Evolutionary conservation across 2,113 vertebrate genomes (phyloP).

Genomic region (Psittacara wagleri): DNA sequence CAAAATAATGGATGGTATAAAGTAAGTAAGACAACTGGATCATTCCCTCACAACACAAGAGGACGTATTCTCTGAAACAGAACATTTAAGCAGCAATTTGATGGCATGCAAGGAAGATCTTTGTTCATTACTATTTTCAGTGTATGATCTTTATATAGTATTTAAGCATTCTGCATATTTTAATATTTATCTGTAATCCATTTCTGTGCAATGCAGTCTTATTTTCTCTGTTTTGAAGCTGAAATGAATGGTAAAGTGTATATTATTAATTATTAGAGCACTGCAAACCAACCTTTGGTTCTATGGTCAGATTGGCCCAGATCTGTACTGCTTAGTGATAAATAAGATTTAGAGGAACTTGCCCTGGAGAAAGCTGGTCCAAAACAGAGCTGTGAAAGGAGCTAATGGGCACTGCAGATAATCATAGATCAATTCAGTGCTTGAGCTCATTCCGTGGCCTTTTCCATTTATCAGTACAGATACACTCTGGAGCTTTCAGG

Average conservation of each 20-base stretch:
- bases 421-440: neutral
- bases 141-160: neutral
- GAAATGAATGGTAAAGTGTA: neutral
- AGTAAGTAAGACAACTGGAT: neutral
- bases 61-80: neutral
- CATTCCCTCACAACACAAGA: neutral
- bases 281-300: neutral
- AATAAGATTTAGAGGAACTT: neutral
- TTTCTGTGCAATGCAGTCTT: neutral
- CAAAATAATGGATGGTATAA: neutral
- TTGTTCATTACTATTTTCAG: neutral
- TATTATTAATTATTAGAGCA: neutral
- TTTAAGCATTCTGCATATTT: neutral
- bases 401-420: neutral
- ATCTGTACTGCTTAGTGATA: neutral
- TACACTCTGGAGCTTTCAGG: neutral
- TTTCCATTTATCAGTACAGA: neutral
- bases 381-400: neutral
- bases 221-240: neutral
- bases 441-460: neutral
- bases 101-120: neutral
- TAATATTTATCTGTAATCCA: neutral
- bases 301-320: rapidly evolving
- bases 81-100: neutral
- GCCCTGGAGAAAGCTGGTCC: neutral